These are phyloP conservation scores for Unio delphinus DNA, from an alignment of 2,888 invertebrate genomes.

Conservation along the genomic window DNA sequence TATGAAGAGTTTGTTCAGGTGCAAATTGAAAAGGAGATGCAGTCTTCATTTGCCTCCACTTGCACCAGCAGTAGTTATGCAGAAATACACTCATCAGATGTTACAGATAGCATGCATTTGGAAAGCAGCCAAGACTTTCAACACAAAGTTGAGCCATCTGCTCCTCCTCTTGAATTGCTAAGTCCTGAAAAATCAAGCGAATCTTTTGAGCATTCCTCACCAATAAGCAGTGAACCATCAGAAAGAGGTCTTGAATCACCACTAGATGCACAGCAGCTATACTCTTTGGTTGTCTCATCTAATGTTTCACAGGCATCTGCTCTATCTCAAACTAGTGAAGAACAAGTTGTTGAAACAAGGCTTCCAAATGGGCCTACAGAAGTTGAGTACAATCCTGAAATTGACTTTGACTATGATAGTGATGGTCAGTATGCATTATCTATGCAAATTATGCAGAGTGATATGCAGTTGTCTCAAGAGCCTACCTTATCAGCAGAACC, in stretches of 20 bases:
- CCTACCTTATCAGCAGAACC: constrained; percentile 5
- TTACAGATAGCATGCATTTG: constrained; percentile 4
- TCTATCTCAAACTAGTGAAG: constrained; percentile 10
- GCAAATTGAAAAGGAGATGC: constrained; percentile 10
- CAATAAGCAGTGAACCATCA: constrained; percentile 59
- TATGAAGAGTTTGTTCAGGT: constrained; percentile 42
- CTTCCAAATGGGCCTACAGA: constrained; percentile 74
- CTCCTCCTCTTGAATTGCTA: constrained; percentile 27
- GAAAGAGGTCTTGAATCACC: constrained; percentile 46
- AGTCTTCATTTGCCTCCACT: constrained; percentile 10
- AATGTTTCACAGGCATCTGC: constrained; percentile 9
- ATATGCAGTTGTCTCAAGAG: constrained; percentile 17
- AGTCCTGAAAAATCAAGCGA: constrained; percentile 41
- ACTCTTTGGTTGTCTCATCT: constrained; percentile 12
- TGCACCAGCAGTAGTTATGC: constrained; percentile 29
- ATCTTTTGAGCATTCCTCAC: constrained; percentile 62
- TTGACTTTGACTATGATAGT: constrained; percentile 49
- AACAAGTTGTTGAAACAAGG: constrained; percentile 9
- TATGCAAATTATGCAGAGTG: constrained; percentile 8
- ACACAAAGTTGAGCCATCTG: constrained; percentile 13
- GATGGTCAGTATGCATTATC: constrained; percentile 9
- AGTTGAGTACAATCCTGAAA: constrained; percentile 74
- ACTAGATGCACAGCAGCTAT: constrained; percentile 29
- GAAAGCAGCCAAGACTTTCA: constrained; percentile 1
- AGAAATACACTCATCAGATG: constrained; percentile 23